Evolutionary conservation across 2,888 invertebrate genomes (phyloP).

Genomic region (Cheilosia scutellata): DNA sequence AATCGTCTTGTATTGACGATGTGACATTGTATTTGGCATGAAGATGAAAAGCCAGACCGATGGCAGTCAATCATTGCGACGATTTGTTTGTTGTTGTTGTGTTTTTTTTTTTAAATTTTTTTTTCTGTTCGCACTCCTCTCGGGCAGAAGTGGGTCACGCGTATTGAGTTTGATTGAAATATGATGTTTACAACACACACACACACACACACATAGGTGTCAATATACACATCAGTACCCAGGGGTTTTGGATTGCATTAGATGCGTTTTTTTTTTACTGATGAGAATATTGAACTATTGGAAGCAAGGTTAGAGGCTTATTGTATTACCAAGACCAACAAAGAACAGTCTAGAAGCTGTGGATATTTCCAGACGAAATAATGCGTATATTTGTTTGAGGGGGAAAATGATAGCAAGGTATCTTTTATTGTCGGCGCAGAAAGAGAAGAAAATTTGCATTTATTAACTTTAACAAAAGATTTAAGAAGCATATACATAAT

Average conservation of each 20-base stretch:
- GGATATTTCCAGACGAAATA: background rate
- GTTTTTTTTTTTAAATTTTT: constrained; percentile 28
- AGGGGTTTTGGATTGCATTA: constrained; percentile 49
- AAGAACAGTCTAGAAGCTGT: constrained; percentile 22
- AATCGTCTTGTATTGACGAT: constrained; percentile 30
- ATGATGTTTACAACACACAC: constrained; percentile 36
- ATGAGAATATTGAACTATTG: constrained; percentile 50
- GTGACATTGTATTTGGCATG: constrained; percentile 71
- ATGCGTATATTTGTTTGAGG: constrained; percentile 1
- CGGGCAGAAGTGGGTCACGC: constrained; percentile 68
- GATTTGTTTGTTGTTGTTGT: constrained; percentile 33
- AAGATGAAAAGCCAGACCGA: constrained; percentile 66
- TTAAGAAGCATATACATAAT: constrained; percentile 17
- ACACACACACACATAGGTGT: constrained; percentile 4
- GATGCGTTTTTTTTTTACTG: constrained; percentile 31
- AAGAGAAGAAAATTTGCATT: constrained; percentile 29
- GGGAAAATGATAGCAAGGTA: constrained; percentile 33
- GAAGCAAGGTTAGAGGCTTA: constrained; percentile 46
- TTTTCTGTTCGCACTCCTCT: constrained; percentile 14
- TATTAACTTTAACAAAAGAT: constrained; percentile 22
- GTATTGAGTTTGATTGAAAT: constrained; percentile 67
- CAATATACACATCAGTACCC: background rate
- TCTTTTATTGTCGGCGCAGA: constrained; percentile 1
- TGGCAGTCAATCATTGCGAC: constrained; percentile 63
- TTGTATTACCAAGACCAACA: constrained; percentile 32